A percentile compares a stretch with the other conserved stretches of the same genome.
Conservation (phyloP, 2,113 vertebrate species). For the Channa argus region DNA sequence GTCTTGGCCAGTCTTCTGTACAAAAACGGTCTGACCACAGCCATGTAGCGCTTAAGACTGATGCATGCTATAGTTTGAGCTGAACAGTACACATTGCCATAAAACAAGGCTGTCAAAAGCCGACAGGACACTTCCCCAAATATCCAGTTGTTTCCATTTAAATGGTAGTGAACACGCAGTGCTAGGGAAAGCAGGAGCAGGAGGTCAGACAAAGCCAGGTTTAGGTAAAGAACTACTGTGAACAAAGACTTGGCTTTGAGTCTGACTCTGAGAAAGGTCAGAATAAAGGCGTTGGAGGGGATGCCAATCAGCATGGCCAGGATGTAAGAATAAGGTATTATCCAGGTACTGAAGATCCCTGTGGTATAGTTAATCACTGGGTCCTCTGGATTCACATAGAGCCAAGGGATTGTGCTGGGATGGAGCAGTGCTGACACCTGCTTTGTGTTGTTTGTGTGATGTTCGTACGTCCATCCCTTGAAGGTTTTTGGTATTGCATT, state of each 20-base stretch:
- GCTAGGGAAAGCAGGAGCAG: slow-evolving; percentile 88
- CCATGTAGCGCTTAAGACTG: slow-evolving; percentile 90
- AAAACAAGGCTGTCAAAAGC: slow-evolving; percentile 86
- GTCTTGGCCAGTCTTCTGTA: slow-evolving; percentile 86
- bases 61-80: slow-evolving; percentile 89
- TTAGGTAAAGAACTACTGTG: slow-evolving; percentile 86
- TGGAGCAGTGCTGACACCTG: not conserved
- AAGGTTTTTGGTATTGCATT: slow-evolving; percentile 68
- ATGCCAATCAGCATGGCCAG: slow-evolving; percentile 86
- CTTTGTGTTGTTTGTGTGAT: slow-evolving; percentile 20
- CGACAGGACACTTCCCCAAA: slow-evolving; percentile 90
- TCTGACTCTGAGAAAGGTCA: slow-evolving; percentile 85
- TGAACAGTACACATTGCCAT: slow-evolving; percentile 92
- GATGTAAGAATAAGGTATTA: slow-evolving; percentile 86
- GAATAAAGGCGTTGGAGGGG: slow-evolving; percentile 85
- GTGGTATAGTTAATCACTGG: slow-evolving; percentile 75
- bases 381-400: slow-evolving; percentile 48
- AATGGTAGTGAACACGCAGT: slow-evolving; percentile 89
- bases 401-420: slow-evolving; percentile 36
- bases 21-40: slow-evolving; percentile 90
- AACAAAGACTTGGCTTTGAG: slow-evolving; percentile 81
- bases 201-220: slow-evolving; percentile 89
- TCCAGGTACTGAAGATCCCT: slow-evolving; percentile 85
- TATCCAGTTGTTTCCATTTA: slow-evolving; percentile 90
- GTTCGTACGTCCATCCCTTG: not conserved